Evolutionary conservation across 1,140 invertebrate genomes (phyloP).

Genomic region (Macrosteles quadrilineatus): DNA sequence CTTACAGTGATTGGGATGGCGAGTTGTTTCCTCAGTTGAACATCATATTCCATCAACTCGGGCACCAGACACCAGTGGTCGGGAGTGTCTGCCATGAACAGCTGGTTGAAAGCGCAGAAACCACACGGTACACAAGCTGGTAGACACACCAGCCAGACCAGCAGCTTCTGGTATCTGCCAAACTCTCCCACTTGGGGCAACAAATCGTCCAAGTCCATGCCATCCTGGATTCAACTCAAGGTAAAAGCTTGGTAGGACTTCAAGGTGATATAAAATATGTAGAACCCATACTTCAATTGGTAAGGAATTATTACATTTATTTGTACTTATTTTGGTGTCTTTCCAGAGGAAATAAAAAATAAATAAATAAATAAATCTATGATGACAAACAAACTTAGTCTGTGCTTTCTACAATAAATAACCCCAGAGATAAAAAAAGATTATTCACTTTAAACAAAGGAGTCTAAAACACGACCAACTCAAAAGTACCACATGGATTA

Average conservation of each 20-base stretch:
- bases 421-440: no score
- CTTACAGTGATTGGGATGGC: constrained; percentile 58
- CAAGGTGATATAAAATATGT: background rate
- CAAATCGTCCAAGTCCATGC: constrained; percentile 79
- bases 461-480: no score
- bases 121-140: constrained; percentile 87
- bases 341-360: no score
- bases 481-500: no score
- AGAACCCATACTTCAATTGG: no score
- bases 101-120: constrained; percentile 87
- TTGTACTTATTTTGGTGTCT: no score
- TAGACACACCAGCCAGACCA: constrained; percentile 83
- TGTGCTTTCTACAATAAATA: no score
- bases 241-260: no score
- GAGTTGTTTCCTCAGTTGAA: constrained; percentile 61
- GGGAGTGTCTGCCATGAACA: constrained; percentile 82
- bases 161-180: constrained; percentile 80
- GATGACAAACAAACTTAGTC: no score
- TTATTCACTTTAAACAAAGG: no score
- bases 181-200: constrained; percentile 84
- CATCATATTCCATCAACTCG: constrained; percentile 53
- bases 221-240: constrained; percentile 48
- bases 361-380: no score
- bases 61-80: constrained; percentile 79
- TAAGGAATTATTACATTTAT: no score